Base-by-base conservation (phyloP, 2,113 vertebrate genomes). In the Dermatemys mawii region DNA sequence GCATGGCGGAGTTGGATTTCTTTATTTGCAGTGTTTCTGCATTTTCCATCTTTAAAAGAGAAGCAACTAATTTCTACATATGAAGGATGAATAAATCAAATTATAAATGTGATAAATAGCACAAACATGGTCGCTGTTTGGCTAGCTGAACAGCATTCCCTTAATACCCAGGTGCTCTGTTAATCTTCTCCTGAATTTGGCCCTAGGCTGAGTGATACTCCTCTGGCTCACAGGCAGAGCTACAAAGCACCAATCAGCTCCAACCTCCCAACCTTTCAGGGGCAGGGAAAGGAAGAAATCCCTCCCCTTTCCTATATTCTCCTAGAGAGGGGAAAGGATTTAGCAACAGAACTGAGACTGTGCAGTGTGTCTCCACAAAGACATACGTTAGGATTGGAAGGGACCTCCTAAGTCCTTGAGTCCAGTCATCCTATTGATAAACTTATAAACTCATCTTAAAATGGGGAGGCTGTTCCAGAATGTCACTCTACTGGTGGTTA, bases 101-200 rank as follows among this genome's bases (percentile, higher is more conserved):
- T 86, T 94, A 85, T 90, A 91, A 95, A 97, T 97, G 92, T 94
- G 78, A 89, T 96, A 78, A 95, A 92, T 84, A 95, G 86, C 88
- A 95, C 82, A 97, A 97, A 51, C 87, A 93, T 96, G 94, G 1
- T 3, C 89, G 88, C 78, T 96, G 85, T 96, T 97, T 97, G 95
- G 94, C 93, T 80, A 92, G 84, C 87, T 93, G 87, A 80, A 57
- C 46, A 88, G 91, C 94, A 96, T 97, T 97, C 96, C 95, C 94
- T 94, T 96, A 87, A 80, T 89, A 80, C 57, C 87, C 93, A 92
- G 90, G 90, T 93, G 94, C 93, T 95, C 88, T 92, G 80, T 88
- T 85, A 89, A 90, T 81, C 85, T 86, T 49, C 55, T 94, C 44
- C 60, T 94, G 55, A 78, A 90, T 90, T 94, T 85, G 92, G 85